phyloP scores from a whole-genome alignment of 2,888 invertebrate genomes.

The Drosophila atripex region DNA sequence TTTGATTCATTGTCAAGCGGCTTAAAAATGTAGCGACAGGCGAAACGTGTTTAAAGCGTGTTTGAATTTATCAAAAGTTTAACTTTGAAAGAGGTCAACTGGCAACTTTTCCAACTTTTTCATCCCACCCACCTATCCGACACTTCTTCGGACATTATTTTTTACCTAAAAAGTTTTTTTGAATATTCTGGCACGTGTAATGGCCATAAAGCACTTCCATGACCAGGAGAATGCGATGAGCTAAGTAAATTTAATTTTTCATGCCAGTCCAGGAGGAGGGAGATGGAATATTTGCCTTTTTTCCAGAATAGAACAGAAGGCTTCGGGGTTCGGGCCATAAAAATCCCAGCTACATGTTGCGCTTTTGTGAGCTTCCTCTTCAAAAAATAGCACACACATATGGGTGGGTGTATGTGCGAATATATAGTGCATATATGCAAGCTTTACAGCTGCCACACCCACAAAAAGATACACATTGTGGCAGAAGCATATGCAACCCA shows the following conservation, averaged over 20 bases:
- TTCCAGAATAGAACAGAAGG: conserved; percentile 6
- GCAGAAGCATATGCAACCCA: conserved; percentile 61
- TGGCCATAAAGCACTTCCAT: conserved; percentile 29
- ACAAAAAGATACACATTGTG: conserved; percentile 23
- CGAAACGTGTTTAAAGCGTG: conserved; percentile 34
- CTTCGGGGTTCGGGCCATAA: conserved; percentile 20
- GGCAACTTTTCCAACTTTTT: conserved; percentile 1
- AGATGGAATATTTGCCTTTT: conserved; percentile 22
- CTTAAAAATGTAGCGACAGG: conserved; percentile 31
- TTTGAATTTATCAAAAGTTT: conserved; percentile 15
- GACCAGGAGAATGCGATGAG: conserved; percentile 17
- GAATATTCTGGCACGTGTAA: conserved; percentile 31
- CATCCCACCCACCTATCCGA: conserved; percentile 1
- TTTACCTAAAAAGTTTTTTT: conserved; percentile 28
- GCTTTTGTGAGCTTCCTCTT: conserved; percentile 36
- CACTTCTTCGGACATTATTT: conserved; percentile 5
- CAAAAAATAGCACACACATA: conserved; percentile 4
- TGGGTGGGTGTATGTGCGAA: conserved; percentile 5
- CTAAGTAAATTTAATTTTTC: conserved; percentile 39
- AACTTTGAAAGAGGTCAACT: conserved; percentile 12
- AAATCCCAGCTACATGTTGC: conserved; percentile 55
- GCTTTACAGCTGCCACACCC: conserved; percentile 28
- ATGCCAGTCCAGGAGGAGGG: neutral
- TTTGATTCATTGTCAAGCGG: conserved; percentile 34
- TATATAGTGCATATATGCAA: conserved; percentile 31